Evolutionary conservation across 2,113 vertebrate genomes (phyloP).

Genomic region (Colaptes auratus): DNA sequence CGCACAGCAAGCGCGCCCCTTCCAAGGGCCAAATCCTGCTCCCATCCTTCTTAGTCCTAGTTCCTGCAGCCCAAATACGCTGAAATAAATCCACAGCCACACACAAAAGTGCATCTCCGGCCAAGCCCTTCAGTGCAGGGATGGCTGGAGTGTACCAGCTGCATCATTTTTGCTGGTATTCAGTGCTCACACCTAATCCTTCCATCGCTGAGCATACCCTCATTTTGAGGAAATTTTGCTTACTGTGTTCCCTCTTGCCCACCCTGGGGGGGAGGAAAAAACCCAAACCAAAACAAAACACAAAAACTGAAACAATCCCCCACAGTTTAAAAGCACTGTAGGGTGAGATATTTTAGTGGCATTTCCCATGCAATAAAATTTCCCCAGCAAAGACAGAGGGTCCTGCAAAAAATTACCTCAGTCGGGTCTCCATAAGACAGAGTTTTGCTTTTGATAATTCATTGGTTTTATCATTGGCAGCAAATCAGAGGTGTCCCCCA

Average conservation of each 20-base stretch:
- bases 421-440: not conserved
- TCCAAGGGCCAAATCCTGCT: not conserved
- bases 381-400: not conserved
- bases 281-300: no score
- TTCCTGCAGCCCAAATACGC: not conserved
- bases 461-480: accelerated
- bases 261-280: no score
- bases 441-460: not conserved
- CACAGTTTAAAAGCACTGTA: not conserved
- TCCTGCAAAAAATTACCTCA: not conserved
- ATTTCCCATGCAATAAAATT: not conserved
- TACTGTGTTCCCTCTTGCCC: not conserved
- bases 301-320: no score
- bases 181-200: not conserved
- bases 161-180: not conserved
- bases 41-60: not conserved
- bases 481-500: not conserved
- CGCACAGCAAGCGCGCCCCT: not conserved
- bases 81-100: not conserved
- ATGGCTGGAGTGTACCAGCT: accelerated
- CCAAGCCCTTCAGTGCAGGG: not conserved
- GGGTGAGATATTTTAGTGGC: not conserved
- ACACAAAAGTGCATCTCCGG: not conserved
- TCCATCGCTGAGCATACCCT: accelerated
- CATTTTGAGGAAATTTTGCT: not conserved